Base-by-base conservation (phyloP, 2,113 vertebrate genomes). In the Trematomus loennbergii region DNA sequence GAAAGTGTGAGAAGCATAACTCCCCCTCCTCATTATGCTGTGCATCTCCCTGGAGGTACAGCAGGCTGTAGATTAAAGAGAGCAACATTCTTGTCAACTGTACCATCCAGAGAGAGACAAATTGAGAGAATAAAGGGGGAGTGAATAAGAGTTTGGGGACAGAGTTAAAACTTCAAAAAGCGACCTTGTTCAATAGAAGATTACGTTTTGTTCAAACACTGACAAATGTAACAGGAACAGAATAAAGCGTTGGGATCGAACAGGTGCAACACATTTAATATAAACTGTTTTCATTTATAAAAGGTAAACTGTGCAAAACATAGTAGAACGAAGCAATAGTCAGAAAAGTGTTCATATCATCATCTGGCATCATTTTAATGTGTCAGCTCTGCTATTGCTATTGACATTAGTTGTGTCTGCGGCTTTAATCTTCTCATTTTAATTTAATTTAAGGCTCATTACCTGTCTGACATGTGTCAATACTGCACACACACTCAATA, bases 61-160 rank as follows among this genome's bases (percentile, higher is more conserved):
- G 78, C 10, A 20, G 70, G 76, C 76, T 50, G 63, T 73, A 79
- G 88, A 89, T 91, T 72, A 88, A 82, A 88, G 78, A 72, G 72
- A 75, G 64, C 53, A 61, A 59, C 75, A 79, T 72, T 89, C 66
- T 75, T 72, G 72, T 82, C 77, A 79, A 53, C 71, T 70, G 33
- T 45, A 49, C 55, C 46, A 65, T 73, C 72, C 84, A 79, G 29
- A 82, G 61, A 82, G 68, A 57, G 36, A 65, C 46, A 50, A 40
- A 81, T 4, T 15, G 57, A 74, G 66, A 60, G 49, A 80, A 64
- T 75, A 15, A 77, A 78, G 79, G 60, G 18, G 29, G 46, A 57
- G 20, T 1, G 50, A 70, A 72, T 29, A 22, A 52, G 13, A 67
- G 67, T 82, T 69, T 8, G 58, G 71, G 74, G 66, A 74, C 61